A percentile compares a stretch with the other conserved stretches of the same genome.
Conservation (phyloP, 2,888 invertebrate species). For the Liodrosophila aerea region DNA sequence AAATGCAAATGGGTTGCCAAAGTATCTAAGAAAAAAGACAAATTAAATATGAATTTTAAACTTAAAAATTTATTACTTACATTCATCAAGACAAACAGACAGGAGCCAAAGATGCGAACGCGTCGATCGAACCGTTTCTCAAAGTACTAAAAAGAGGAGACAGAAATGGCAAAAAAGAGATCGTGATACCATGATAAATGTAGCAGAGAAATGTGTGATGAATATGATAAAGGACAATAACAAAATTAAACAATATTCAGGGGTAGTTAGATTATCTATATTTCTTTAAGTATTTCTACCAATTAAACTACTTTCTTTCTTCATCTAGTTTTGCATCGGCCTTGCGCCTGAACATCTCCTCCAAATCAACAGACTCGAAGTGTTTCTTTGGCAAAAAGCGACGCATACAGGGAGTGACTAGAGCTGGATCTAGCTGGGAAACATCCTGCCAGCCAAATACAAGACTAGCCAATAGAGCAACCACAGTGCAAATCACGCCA, state of each 20-base stretch:
- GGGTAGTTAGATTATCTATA: slow-evolving; percentile 5
- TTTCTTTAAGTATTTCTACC: background rate
- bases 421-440: slow-evolving; percentile 84
- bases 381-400: slow-evolving; percentile 80
- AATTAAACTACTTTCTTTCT: background rate
- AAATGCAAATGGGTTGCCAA: slow-evolving; percentile 83
- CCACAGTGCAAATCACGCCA: slow-evolving; percentile 84
- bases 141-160: slow-evolving; percentile 84
- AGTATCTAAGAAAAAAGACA: slow-evolving; percentile 49
- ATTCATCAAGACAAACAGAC: slow-evolving; percentile 86
- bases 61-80: slow-evolving; percentile 83
- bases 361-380: slow-evolving; percentile 50
- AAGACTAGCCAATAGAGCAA: slow-evolving; percentile 85
- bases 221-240: background rate
- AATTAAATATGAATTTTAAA: background rate
- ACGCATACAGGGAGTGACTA: slow-evolving; percentile 87
- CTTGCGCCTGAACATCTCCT: slow-evolving; percentile 57
- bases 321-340: background rate
- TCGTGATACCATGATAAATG: too few species aligned
- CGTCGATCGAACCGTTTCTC: slow-evolving; percentile 88
- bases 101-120: slow-evolving; percentile 87
- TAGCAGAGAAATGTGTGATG: too few species aligned
- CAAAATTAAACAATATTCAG: slow-evolving; percentile 22
- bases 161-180: slow-evolving; percentile 8
- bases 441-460: slow-evolving; percentile 84